Base-by-base conservation (phyloP, 2,888 invertebrate genomes). In the Diaphora mendica region DNA sequence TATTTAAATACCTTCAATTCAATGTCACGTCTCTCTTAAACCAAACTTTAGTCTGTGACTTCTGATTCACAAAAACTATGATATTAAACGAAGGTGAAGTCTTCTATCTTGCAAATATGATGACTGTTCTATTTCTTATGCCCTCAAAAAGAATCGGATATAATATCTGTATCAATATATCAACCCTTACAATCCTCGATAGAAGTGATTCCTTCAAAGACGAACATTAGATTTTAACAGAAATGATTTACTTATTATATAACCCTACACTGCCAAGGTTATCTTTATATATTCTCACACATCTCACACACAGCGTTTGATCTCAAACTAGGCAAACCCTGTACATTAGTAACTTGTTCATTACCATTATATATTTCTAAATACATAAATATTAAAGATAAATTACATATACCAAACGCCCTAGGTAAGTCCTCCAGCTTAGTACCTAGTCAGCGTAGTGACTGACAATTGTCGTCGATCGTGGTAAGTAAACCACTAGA, bases 11-110 rank as follows among this genome's bases (percentile, higher is more conserved):
- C 30, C 17, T 5, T 62, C 17, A 13, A n/a, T 62, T 62, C 62
- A 62, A 30, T 62, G 35, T 17, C 35, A 68, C 15, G 8, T 68
- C 68, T 55, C 35, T 68, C 7, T 7, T n/a, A 68, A 13, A n/a
- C 15, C 15, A 5, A 7, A 51, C 30, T 17, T 64, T 82, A 75
- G 26, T 83, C 82, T 83, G 59, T 82, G 84, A 20, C 65, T 1
- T 8, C 11, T 51, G 30, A 71, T 62, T 11, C 51, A 79, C 15
- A 84, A 82, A 80, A 84, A 82, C 73, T 89, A 79, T 81, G 85
- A 89, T 89, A 91, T 87, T 87, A 89, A 88, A 86, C 87, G 84
- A 88, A 88, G 81, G 71, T 77, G 83, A 85, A 84, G 82, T 88
- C 85, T 55, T n/a, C 51, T 55, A 55, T 55, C 51, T 88, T 88